Evolutionary conservation across 2,888 invertebrate species (phyloP), one percentile per base, ranked within the genome.

Genomic region (Ochropleura plecta): DNA sequence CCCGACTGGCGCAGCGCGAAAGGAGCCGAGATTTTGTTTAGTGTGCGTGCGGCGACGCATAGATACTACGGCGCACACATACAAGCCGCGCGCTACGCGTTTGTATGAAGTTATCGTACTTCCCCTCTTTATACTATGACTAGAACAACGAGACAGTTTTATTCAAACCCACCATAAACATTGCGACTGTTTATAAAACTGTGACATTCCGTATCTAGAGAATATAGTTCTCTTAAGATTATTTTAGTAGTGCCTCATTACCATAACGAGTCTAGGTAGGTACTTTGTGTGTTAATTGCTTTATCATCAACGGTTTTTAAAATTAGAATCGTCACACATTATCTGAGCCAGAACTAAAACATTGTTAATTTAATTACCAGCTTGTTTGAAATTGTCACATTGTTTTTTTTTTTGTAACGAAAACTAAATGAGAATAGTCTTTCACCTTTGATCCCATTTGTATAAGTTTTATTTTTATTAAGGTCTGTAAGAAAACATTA

Each of bases 251-350:
- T 30, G 30, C 40, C 14, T 5, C 12, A 14, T 78, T 53, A 46
- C 59, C 57, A 48, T 48, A 57, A 40, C 16, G 18, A 30, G 14
- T 72, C 48, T 1, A 46, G 5, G 30, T 57, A 51, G 18, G 30
- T 30, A 30, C 51, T 64, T 51, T 42, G 9, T 1, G 12, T 18
- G 20, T 59, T 64, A 79, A 64, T 72, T 42, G 42, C 51, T 59
- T 77, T 40, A 53, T 72, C n/a, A 72, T 72, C 48, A 40, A 46
- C 0, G 0, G 62, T 46, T 64, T 71, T 20, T 59, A 53, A 53
- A 79, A 51, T 46, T 40, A 59, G 40, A 57, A 42, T 59, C 16
- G 20, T 64, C 14, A 16, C 3, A 30, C 12, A 6, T 8, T 42
- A 0, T 49, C 8, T 53, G n/a, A 16, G 40, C 8, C 20, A 20